These are phyloP conservation scores for Falco naumanni DNA, from an alignment of 2,797 vertebrate genomes.

Conservation along the genomic window DNA sequence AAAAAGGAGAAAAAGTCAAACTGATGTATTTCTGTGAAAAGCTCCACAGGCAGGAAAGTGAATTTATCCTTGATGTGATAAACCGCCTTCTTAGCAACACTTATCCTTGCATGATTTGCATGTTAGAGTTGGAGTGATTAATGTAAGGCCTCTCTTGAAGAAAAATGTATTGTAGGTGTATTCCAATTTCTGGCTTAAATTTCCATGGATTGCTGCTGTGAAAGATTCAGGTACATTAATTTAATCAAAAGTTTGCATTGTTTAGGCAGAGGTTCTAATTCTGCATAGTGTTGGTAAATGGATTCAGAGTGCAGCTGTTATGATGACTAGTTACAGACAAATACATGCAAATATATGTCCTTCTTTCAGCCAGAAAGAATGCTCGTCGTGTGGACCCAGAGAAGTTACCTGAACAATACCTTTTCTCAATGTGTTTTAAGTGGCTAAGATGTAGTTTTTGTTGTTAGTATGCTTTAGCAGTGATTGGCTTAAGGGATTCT, in stretches of 20 bases:
- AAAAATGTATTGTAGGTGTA: neutral
- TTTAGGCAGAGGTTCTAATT: neutral
- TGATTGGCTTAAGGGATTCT: neutral
- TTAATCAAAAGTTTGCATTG: neutral
- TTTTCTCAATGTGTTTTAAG: neutral
- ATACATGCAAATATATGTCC: neutral
- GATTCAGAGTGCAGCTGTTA: neutral
- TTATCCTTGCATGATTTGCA: neutral
- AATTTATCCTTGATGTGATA: conserved; percentile 32
- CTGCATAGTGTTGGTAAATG: neutral
- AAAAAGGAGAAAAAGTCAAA: neutral
- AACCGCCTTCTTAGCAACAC: neutral
- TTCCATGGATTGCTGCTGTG: neutral
- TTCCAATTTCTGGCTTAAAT: neutral
- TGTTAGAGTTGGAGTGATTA: neutral
- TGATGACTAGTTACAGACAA: neutral
- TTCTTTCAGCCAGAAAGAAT: neutral
- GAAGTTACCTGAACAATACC: conserved; percentile 5
- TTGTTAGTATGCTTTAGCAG: neutral
- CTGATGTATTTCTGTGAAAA: conserved; percentile 12
- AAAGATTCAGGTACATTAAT: neutral
- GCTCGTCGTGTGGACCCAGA: neutral
- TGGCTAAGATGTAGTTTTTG: neutral
- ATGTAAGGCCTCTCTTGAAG: neutral
- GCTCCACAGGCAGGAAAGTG: conserved; percentile 25